Conservation (phyloP, 2,797 vertebrate genomes). For the Rhinoraja longicauda region DNA sequence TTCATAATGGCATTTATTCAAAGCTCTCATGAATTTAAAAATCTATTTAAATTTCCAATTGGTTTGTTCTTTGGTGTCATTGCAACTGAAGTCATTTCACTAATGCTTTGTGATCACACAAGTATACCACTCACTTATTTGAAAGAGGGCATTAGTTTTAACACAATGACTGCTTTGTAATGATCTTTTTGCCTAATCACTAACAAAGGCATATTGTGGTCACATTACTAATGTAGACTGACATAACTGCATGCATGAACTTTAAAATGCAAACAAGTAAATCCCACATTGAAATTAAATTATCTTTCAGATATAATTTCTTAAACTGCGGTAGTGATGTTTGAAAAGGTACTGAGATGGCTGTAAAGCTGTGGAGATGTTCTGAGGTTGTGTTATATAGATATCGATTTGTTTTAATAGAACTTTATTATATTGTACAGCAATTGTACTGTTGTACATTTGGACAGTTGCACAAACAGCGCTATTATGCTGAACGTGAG, state of each 20-base stretch:
- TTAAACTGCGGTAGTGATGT: no score
- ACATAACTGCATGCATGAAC: slow-evolving; percentile 14
- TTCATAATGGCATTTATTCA: background rate
- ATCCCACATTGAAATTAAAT: slow-evolving; percentile 16
- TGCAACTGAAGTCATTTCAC: background rate
- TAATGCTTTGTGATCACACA: background rate
- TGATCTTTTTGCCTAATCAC: background rate
- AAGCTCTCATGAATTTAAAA: background rate
- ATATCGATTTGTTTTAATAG: no score
- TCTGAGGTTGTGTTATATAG: no score
- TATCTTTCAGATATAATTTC: background rate
- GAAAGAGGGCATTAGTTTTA: slow-evolving; percentile 24
- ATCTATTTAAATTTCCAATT: background rate
- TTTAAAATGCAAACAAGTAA: slow-evolving; percentile 38
- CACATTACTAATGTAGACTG: background rate
- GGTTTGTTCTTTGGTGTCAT: background rate
- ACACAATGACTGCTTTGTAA: slow-evolving; percentile 5
- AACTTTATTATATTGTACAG: background rate
- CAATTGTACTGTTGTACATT: no score
- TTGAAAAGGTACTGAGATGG: no score
- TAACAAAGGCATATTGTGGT: slow-evolving; percentile 12
- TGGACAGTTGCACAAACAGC: no score
- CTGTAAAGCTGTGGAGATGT: no score
- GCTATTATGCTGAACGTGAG: background rate
- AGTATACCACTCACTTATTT: background rate